Base-by-base conservation (phyloP, 2,113 vertebrate species). In the Pterocles burchelli region DNA sequence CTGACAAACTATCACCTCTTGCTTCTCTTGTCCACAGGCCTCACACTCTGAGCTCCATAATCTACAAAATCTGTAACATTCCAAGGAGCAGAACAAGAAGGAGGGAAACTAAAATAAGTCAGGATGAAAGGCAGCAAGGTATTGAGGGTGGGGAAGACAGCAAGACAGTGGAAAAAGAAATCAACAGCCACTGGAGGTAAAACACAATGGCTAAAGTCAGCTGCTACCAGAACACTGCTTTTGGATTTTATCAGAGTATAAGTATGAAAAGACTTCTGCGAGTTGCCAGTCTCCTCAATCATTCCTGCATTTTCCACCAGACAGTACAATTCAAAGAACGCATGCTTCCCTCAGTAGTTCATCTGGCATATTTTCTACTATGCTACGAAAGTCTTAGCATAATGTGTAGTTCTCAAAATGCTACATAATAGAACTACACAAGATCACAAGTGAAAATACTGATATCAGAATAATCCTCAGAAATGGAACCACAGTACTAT, bases 1-100 rank as follows among this genome's bases (percentile, higher is more conserved):
- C 26, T 0, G 4, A 48, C 29, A n/a, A 51, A 48, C 10, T 48
- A 67, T 77, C 86, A 84, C 63, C 73, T 81, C 76, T 63, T 31
- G 62, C 72, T 70, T 54, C n/a, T 79, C 36, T 54, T 25, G 33
- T 52, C 54, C 2, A 5, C 63, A 73, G 72, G n/a, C 49, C 26
- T 55, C 48, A 51, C 19, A 7, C 46, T 46, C 62, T 19, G 31
- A 87, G 65, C 51, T 87, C 36, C 2, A 3, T 8, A 18, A 70
- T 20, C 31, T 57, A 29, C 26, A 73, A 80, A 83, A 38, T 25
- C 14, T 0, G 0, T 59, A 86, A 29, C 10, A 4, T 29, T 52
- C 46, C 6, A 4, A 94, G 33, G 28, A 82, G 25, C 52, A 57
- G 41, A 72, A 63, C 5, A 65, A 24, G n/a, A 12, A 68, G 8